Conservation (phyloP, 1,140 invertebrate species). For the Oedothorax gibbosus region DNA sequence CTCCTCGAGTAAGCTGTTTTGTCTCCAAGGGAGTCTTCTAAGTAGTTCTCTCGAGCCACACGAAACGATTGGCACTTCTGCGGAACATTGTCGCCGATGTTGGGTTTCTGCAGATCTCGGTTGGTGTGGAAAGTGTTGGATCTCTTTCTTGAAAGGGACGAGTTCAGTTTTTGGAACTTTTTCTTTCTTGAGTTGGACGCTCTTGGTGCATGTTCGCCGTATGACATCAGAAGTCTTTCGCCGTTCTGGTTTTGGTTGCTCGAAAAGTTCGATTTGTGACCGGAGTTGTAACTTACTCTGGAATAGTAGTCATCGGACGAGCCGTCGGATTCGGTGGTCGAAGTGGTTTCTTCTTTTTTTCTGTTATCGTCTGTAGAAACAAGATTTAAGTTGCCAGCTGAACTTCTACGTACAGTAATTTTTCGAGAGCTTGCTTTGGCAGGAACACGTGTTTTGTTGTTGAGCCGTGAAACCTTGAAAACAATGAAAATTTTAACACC, state of each 20-base stretch:
- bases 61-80: constrained; percentile 36
- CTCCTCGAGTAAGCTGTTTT: background rate
- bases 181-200: constrained; percentile 8
- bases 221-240: constrained; percentile 44
- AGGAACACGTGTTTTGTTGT: background rate
- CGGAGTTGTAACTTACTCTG: constrained; percentile 1
- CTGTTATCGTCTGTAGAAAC: background rate
- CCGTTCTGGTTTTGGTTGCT: background rate
- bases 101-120: constrained; percentile 26
- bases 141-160: constrained; percentile 1
- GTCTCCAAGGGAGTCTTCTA: background rate
- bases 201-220: constrained; percentile 25
- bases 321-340: background rate
- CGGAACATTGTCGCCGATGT: background rate
- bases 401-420: constrained; percentile 42
- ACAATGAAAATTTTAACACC: background rate
- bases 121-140: constrained; percentile 48
- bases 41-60: background rate
- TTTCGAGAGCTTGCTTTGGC: background rate
- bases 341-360: background rate
- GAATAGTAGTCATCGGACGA: constrained; percentile 47
- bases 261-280: background rate
- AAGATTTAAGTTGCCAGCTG: constrained; percentile 29
- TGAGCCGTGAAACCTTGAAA: background rate
- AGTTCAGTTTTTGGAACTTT: constrained; percentile 34